A percentile compares a stretch with the other conserved stretches of the same genome.
Conservation (phyloP, 2,888 invertebrate species). For the Aspidapion aeneum region DNA sequence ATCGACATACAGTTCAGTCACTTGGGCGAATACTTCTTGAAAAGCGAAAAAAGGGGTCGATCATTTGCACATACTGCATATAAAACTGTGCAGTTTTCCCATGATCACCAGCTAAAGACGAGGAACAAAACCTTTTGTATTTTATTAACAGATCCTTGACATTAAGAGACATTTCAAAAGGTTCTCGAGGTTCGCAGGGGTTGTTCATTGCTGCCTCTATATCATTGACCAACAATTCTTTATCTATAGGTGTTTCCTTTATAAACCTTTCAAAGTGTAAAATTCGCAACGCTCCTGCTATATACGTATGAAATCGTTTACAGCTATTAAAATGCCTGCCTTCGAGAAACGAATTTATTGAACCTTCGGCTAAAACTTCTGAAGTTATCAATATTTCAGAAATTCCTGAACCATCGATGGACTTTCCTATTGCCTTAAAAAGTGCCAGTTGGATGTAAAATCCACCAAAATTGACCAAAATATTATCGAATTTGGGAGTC, state of each 20-base stretch:
- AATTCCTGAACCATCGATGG: constrained; percentile 7
- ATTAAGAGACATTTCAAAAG: too few species aligned
- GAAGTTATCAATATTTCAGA: constrained; percentile 17
- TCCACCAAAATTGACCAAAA: constrained; percentile 35
- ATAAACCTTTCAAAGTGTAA: constrained; percentile 13
- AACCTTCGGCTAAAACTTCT: constrained; percentile 26
- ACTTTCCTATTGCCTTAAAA: constrained; percentile 27
- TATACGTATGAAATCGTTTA: too few species aligned
- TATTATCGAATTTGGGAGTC: constrained; percentile 31
- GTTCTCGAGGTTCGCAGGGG: too few species aligned
- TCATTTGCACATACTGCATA: constrained; percentile 14
- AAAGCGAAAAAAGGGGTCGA: constrained; percentile 10
- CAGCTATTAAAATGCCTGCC: constrained; percentile 28
- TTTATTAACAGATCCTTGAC: constrained; percentile 16
- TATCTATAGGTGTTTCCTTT: too few species aligned
- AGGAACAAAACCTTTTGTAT: constrained; percentile 22
- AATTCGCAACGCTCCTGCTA: too few species aligned
- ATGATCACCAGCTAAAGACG: constrained; percentile 21
- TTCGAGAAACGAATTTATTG: constrained; percentile 26
- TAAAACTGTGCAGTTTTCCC: constrained; percentile 25
- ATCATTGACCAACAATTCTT: too few species aligned
- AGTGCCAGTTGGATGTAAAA: constrained; percentile 35
- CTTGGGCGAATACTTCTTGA: constrained; percentile 5
- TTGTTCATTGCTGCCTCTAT: too few species aligned
- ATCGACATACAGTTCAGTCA: too few species aligned